These are phyloP conservation scores for Cosmia pyralina DNA, from an alignment of 2,888 invertebrate species.

Conservation along the genomic window DNA sequence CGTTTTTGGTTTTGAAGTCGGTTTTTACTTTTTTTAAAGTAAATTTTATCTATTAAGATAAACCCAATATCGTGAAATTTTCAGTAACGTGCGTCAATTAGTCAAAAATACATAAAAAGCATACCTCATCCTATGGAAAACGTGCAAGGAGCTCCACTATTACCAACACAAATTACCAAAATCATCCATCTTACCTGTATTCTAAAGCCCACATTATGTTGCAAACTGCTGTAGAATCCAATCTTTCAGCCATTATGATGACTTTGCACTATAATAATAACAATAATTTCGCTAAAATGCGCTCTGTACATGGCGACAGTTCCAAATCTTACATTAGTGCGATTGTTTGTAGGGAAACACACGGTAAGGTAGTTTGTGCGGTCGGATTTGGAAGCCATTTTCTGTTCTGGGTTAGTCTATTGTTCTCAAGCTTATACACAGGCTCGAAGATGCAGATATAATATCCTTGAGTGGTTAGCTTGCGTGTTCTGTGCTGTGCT, in stretches of 20 bases:
- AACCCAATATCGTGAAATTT: too few relatives aligned
- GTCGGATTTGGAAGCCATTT: too few relatives aligned
- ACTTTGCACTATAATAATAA: slow-evolving; percentile 55
- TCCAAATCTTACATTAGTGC: slow-evolving; percentile 71
- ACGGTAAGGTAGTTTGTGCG: slow-evolving; percentile 29
- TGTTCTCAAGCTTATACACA: too few relatives aligned
- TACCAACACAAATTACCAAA: slow-evolving; percentile 10
- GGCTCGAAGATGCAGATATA: too few relatives aligned
- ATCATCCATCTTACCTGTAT: slow-evolving; percentile 39
- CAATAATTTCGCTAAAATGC: slow-evolving; percentile 68
- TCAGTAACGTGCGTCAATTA: too few relatives aligned
- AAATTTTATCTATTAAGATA: too few relatives aligned
- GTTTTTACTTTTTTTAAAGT: too few relatives aligned
- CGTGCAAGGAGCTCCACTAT: neutral
- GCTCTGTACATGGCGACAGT: slow-evolving; percentile 58
- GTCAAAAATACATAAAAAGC: neutral
- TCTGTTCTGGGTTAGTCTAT: too few relatives aligned
- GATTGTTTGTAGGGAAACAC: slow-evolving; percentile 63
- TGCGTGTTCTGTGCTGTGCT: too few relatives aligned
- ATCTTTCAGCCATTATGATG: slow-evolving; percentile 37
- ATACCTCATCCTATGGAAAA: neutral
- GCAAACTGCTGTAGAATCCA: slow-evolving; percentile 9
- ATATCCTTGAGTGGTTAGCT: too few relatives aligned
- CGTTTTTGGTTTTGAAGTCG: too few relatives aligned
- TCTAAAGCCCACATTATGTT: slow-evolving; percentile 31